These are phyloP conservation scores for Cerceris rybyensis DNA, from an alignment of 2,888 invertebrate genomes.

Conservation along the genomic window DNA sequence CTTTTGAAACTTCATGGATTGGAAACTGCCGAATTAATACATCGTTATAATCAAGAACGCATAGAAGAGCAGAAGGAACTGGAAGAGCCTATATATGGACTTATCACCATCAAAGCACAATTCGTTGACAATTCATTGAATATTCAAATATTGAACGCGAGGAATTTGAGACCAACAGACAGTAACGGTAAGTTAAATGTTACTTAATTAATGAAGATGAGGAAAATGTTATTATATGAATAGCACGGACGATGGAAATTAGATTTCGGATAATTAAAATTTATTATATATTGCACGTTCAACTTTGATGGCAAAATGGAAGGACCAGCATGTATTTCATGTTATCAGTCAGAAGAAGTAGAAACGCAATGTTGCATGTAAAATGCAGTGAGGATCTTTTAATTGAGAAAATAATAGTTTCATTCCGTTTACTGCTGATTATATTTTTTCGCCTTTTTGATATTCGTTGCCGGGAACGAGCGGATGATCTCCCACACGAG, in stretches of 20 bases:
- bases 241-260: not conserved
- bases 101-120: constrained; percentile 90
- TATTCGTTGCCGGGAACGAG: constrained; percentile 23
- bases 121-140: constrained; percentile 88
- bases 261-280: not conserved
- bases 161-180: constrained; percentile 93
- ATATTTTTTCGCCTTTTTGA: not conserved
- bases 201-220: not conserved
- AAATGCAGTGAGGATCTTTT: not conserved
- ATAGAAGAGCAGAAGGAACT: constrained; percentile 87
- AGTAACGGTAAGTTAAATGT: constrained; percentile 87
- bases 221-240: not conserved
- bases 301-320: not conserved
- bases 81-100: constrained; percentile 87
- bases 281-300: no score
- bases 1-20: constrained; percentile 92
- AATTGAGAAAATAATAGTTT: not conserved
- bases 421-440: not conserved
- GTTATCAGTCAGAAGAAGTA: not conserved
- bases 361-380: not conserved
- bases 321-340: not conserved
- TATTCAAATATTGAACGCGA: constrained; percentile 94
- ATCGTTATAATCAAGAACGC: constrained; percentile 87
- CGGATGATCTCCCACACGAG: constrained; percentile 3
- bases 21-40: constrained; percentile 94